phyloP scores from a whole-genome alignment of 2,888 invertebrate genomes.

The Tetranychus piercei region DNA sequence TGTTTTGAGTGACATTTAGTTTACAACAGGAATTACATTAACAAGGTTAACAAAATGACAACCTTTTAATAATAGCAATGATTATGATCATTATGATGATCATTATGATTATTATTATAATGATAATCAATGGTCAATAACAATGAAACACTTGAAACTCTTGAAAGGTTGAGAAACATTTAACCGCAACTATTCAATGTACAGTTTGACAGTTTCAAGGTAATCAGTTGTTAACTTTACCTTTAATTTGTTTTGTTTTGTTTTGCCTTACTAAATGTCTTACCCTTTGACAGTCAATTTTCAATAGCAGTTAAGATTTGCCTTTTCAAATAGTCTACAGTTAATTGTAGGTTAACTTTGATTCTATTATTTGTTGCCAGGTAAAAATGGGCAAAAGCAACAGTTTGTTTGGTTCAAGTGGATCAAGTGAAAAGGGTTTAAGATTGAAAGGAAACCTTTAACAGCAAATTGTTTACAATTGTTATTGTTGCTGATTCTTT shows the following conservation, averaged over 20 bases:
- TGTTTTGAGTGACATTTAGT: not conserved
- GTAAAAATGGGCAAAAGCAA: no score
- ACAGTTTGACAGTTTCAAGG: not conserved
- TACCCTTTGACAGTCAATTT: not conserved
- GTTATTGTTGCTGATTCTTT: no score
- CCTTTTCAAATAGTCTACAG: not conserved
- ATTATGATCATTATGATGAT: not conserved
- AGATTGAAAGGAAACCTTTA: no score
- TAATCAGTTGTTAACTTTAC: not conserved
- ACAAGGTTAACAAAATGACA: not conserved
- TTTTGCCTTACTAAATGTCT: not conserved
- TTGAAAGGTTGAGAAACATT: not conserved
- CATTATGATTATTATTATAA: not conserved
- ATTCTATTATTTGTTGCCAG: no score
- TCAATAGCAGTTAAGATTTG: no score
- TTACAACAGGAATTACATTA: not conserved
- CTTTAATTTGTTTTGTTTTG: not conserved
- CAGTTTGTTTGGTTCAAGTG: no score
- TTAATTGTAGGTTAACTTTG: not conserved
- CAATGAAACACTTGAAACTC: not conserved
- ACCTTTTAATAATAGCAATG: not conserved
- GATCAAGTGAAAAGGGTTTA: no score
- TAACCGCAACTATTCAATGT: not conserved
- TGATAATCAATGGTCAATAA: not conserved
- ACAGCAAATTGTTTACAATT: no score